Evolutionary conservation across 2,888 invertebrate species (phyloP).

Genomic region (Philopedon plagiatum): DNA sequence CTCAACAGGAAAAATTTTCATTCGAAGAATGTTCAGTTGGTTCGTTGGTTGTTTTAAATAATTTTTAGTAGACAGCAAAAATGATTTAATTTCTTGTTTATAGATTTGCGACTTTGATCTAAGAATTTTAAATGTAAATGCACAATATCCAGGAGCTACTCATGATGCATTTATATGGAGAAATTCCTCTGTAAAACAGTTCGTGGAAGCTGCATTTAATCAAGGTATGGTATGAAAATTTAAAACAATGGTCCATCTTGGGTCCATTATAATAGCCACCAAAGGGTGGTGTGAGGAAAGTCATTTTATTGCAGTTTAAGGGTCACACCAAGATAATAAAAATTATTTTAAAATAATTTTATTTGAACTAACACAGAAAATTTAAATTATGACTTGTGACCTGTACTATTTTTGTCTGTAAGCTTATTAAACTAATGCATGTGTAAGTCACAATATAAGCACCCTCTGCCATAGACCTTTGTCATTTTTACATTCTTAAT

Average conservation of each 20-base stretch:
- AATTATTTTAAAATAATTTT: background rate
- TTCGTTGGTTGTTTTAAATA: background rate
- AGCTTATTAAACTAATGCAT: background rate
- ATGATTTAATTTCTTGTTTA: background rate
- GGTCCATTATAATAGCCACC: background rate
- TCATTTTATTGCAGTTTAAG: background rate
- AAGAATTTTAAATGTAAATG: slow-evolving; percentile 49
- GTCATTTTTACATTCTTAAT: background rate
- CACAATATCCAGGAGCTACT: slow-evolving; percentile 43
- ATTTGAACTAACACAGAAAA: background rate
- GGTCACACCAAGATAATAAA: background rate
- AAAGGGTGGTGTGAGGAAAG: background rate
- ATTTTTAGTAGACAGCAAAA: background rate
- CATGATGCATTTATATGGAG: slow-evolving; percentile 39
- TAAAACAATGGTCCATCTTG: background rate
- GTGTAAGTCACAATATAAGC: background rate
- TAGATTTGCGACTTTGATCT: background rate
- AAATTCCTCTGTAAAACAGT: slow-evolving; percentile 22
- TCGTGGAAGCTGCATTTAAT: background rate
- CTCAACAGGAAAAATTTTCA: slow-evolving; percentile 51
- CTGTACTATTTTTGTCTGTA: background rate
- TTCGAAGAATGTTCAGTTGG: slow-evolving; percentile 51
- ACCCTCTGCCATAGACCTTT: background rate
- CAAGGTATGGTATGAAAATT: background rate
- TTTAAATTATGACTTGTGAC: background rate